Evolutionary conservation across 1,140 invertebrate genomes (phyloP), one percentile per base, ranked within the genome.

Genomic region (Bombus affinis): DNA sequence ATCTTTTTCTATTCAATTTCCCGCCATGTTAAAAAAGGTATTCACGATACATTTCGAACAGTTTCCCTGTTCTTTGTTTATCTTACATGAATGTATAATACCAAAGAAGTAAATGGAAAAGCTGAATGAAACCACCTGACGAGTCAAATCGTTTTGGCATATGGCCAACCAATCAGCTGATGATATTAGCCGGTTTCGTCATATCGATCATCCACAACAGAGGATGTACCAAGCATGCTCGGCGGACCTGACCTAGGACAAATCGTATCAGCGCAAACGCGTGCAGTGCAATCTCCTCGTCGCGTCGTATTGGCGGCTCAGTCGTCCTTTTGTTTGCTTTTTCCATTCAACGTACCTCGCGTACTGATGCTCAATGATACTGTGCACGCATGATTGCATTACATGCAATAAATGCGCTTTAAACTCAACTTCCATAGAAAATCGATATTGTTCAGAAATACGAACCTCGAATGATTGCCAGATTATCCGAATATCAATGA

Each of bases 51-150:
- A 15, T 9, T 2, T 28, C 6, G 1, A 6, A 71, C 9, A 18
- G 15, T n/a, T 15, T 35, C 18, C 18, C 5, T 35, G 18, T 44
- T 35, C n/a, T 28, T 13, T 25, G 10, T 12, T 22, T 22, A 25
- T 73, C 28, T 32, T 10, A 12, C 5, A 5, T 13, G 37, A 44
- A 37, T 37, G 15, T 28, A 47, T 15, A 47, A 5, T 47, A 44
- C 18, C 22, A 42, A 42, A 4, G 18, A n/a, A 62, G 47, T 22
- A 4, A 18, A 10, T 18, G 65, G 15, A 57, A 80, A 81, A 86
- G 71, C 32, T 89, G 89, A 91, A 91, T 89, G 90, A 83, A 87
- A 91, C 57, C 83, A 84, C 72, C 72, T 66, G 82, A 78, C 82
- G 75, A 81, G 32, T 83, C 59, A 22, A 42, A 35, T 8, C 35